phyloP scores from a whole-genome alignment of 1,140 invertebrate genomes.

The Cydia amplana region DNA sequence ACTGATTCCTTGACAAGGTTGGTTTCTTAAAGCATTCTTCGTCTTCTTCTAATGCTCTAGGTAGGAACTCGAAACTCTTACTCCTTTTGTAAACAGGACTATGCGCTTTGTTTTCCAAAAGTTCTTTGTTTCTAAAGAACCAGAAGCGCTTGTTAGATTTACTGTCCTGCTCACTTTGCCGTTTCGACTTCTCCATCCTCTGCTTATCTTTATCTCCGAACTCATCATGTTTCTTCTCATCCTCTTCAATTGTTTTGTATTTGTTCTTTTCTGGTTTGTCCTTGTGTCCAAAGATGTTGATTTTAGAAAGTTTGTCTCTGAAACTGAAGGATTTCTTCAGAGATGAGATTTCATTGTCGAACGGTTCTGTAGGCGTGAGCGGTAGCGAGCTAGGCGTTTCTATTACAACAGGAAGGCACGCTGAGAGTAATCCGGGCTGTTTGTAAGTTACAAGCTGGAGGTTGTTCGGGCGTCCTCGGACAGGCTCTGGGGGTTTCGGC shows the following conservation, averaged over 20 bases:
- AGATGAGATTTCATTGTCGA: conserved; percentile 52
- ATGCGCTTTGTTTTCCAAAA: conserved; percentile 52
- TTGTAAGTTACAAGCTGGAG: conserved; percentile 48
- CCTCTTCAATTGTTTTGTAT: conserved; percentile 57
- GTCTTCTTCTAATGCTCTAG: conserved; percentile 58
- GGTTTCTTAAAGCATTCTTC: conserved; percentile 39
- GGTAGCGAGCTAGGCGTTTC: conserved; percentile 50
- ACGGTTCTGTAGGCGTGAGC: conserved; percentile 41
- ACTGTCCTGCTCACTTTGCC: conserved; percentile 46
- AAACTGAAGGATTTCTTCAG: conserved; percentile 72
- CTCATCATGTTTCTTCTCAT: conserved; percentile 42
- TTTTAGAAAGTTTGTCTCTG: conserved; percentile 62
- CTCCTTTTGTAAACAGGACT: conserved; percentile 64
- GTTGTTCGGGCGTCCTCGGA: conserved; percentile 49
- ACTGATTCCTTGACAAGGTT: conserved; percentile 52
- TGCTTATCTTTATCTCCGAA: conserved; percentile 20
- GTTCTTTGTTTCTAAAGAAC: conserved; percentile 65
- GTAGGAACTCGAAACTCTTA: conserved; percentile 74
- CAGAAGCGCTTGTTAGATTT: conserved; percentile 68
- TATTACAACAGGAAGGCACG: conserved; percentile 58
- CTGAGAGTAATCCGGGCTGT: conserved; percentile 56
- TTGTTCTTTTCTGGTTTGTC: conserved; percentile 53
- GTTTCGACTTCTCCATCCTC: conserved; percentile 30
- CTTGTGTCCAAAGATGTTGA: conserved; percentile 63
- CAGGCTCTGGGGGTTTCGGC: conserved; percentile 48